Percentiles rank a stretch among this genome's conserved stretches.
Evolutionary conservation across 2,113 vertebrate genomes (phyloP).

Genomic region (Corythoichthys haematopterus): DNA sequence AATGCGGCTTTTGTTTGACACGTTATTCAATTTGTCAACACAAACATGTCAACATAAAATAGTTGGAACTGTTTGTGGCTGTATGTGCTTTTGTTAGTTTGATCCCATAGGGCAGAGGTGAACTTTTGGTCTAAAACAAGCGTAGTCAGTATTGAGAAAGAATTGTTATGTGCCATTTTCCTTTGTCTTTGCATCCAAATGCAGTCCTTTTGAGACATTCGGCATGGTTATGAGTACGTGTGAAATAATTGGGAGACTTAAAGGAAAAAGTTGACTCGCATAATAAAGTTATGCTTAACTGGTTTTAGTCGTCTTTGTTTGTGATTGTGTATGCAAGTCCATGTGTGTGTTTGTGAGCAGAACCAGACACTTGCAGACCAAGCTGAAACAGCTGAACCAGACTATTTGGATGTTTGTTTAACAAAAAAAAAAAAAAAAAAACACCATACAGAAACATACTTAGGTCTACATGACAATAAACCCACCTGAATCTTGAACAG

Average conservation of each 20-base stretch:
- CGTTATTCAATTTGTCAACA: slow-evolving; percentile 5
- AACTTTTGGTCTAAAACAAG: slow-evolving; percentile 20
- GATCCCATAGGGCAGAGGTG: slow-evolving; percentile 41
- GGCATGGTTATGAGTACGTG: not conserved
- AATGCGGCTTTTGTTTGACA: slow-evolving; percentile 1
- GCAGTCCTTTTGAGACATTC: slow-evolving; percentile 12
- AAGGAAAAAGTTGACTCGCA: slow-evolving; percentile 39
- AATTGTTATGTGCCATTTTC: not conserved
- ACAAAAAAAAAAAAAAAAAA: too few relatives aligned
- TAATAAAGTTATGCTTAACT: slow-evolving; percentile 37
- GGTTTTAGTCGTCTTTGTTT: slow-evolving; percentile 15
- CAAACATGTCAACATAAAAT: slow-evolving; percentile 1
- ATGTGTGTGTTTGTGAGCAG: not conserved
- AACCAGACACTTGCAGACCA: too few relatives aligned
- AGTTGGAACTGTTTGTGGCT: not conserved
- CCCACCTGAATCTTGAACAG: too few relatives aligned
- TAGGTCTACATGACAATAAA: too few relatives aligned
- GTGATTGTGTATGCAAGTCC: slow-evolving; percentile 2
- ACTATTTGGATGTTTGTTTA: too few relatives aligned
- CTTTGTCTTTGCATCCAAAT: slow-evolving; percentile 26
- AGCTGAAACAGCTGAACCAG: too few relatives aligned
- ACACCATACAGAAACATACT: too few relatives aligned
- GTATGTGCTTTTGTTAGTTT: slow-evolving; percentile 20
- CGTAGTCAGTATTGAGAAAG: slow-evolving; percentile 38
- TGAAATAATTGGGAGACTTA: slow-evolving; percentile 21